These are phyloP conservation scores for Eupithecia dodoneata DNA, from an alignment of 2,888 invertebrate genomes.

Conservation along the genomic window DNA sequence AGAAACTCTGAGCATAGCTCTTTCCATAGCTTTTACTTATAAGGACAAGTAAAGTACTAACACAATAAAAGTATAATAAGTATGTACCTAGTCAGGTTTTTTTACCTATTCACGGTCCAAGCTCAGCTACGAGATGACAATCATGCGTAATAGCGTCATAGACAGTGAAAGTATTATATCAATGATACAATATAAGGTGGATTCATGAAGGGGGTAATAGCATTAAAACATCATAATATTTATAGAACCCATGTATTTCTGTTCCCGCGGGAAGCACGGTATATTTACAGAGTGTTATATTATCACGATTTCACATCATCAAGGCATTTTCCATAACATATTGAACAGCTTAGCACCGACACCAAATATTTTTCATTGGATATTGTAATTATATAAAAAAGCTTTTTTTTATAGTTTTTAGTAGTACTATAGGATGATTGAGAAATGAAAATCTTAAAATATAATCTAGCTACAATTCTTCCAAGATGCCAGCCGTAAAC, in stretches of 20 bases:
- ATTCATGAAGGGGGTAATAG: neutral
- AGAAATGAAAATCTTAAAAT: neutral
- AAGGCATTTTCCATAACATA: neutral
- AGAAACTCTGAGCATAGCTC: no score
- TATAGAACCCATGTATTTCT: conserved; percentile 52
- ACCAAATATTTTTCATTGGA: neutral
- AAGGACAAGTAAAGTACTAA: no score
- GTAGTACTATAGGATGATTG: neutral
- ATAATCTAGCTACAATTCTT: neutral
- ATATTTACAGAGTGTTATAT: conserved; percentile 53
- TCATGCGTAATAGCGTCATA: no score
- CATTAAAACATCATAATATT: conserved; percentile 39
- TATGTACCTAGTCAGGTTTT: no score
- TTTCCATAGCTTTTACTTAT: no score
- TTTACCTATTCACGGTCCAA: no score
- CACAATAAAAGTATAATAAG: no score
- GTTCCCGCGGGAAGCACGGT: conserved; percentile 44
- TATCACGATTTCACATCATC: neutral
- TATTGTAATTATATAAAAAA: neutral
- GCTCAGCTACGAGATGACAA: no score
- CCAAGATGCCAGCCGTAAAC: neutral
- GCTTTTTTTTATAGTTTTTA: neutral
- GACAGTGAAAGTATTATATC: no score
- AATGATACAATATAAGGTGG: no score
- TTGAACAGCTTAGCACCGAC: neutral